A percentile compares a stretch with the other conserved stretches of the same genome.
Evolutionary conservation across 2,113 vertebrate genomes (phyloP).

Genomic region (Canis aureus): DNA sequence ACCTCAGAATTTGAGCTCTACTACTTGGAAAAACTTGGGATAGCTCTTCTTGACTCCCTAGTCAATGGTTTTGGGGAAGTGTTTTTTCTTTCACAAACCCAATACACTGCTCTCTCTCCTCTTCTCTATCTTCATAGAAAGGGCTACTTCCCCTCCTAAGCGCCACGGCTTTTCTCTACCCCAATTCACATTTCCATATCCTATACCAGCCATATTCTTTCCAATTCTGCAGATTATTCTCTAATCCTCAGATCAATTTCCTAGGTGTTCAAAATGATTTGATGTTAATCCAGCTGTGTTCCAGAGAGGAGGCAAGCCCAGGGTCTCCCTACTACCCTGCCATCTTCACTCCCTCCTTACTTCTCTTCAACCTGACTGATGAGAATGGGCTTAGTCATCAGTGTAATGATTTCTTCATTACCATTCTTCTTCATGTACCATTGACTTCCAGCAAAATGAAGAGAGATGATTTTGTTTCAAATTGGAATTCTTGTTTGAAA

Average conservation of each 20-base stretch:
- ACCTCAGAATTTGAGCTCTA: neutral
- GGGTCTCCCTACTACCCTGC: neutral
- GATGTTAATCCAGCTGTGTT: neutral
- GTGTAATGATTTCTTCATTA: neutral
- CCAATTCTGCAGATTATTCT: neutral
- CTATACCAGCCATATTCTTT: neutral
- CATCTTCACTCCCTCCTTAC: neutral
- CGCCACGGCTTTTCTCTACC: neutral
- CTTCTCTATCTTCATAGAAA: neutral
- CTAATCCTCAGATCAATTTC: neutral
- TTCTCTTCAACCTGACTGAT: neutral
- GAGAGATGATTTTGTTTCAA: neutral
- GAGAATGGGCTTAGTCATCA: neutral
- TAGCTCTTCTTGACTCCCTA: neutral
- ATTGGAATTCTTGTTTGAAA: constrained; percentile 49
- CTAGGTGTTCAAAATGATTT: neutral
- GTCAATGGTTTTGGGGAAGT: neutral
- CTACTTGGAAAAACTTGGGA: neutral
- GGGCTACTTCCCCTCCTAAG: neutral
- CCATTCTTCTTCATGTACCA: neutral
- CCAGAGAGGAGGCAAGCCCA: neutral
- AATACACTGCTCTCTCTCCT: neutral
- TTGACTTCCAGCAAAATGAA: constrained; percentile 44
- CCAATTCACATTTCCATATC: neutral
- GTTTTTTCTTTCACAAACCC: neutral